Base-by-base conservation (phyloP, 2,113 vertebrate genomes). In the Lucifuga dentata region DNA sequence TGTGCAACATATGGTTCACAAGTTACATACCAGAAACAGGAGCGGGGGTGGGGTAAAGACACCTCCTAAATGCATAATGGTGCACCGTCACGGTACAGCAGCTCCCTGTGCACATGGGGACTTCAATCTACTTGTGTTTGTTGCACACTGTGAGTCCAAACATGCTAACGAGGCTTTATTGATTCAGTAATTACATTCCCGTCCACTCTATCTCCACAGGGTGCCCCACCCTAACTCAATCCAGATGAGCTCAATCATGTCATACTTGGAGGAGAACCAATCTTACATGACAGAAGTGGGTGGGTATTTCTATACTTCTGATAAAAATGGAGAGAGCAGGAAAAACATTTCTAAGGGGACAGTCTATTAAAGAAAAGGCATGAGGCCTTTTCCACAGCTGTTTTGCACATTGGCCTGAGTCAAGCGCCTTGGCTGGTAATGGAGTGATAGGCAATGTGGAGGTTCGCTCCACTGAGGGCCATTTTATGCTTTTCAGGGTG, bases 231-330 rank as follows among this genome's bases (percentile, higher is more conserved):
- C 93, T 92, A 94, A 94, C 89, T 89, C 84, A 57, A 92, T 92
- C 92, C 92, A 93, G 92, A 94, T 94, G 93, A 91, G 82, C 88
- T 91, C 83, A 83, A 93, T 89, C 90, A 92, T 91, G 92, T 94
- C 93, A 94, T 93, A 92, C 83, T 93, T 94, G 93, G 93, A 94
- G 85, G 71, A 60, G 83, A 85, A 92, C 93, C 91, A 93, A 92
- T 92, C 88, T 86, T 84, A 94, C 92, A 93, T 93, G 93, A 94
- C 92, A 92, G 88, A 90, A 90, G 88, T 93, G 92, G 93, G 92
- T 89, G 92, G 92, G 89, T 90, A 86, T 91, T 91, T 92, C 88
- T 89, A 53, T 87, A 85, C 89, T 91, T 92, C 91, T 92, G 93
- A 93, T 93, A 93, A 92, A 93, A 92, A 90, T 76, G 84, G 83